Percentiles rank a stretch among this genome's conserved stretches.
phyloP scores from a whole-genome alignment of 1,140 invertebrate species.

The Pectinophora gossypiella region DNA sequence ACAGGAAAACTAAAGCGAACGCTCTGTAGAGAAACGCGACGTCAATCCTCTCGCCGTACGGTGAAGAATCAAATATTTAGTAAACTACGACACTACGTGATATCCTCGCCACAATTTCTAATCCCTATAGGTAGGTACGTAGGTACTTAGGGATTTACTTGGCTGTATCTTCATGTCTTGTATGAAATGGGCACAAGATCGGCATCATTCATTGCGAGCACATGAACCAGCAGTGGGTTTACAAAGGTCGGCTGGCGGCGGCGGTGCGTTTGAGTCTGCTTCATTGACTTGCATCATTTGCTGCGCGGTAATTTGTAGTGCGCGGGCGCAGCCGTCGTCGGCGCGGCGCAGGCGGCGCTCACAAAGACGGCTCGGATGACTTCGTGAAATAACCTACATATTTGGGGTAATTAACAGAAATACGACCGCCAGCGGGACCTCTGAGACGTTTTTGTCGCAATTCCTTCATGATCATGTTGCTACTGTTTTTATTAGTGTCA shows the following conservation, averaged over 20 bases:
- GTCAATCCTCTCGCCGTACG: too few relatives aligned
- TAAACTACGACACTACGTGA: too few relatives aligned
- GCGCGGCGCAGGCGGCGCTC: background rate
- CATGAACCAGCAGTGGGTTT: too few relatives aligned
- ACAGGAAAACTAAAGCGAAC: too few relatives aligned
- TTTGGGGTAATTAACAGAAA: slow-evolving; percentile 48
- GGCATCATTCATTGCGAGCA: too few relatives aligned
- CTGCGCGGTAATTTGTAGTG: slow-evolving; percentile 26
- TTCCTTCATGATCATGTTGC: background rate
- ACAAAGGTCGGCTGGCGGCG: slow-evolving; percentile 5
- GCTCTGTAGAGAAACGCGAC: too few relatives aligned
- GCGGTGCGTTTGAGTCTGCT: slow-evolving; percentile 23
- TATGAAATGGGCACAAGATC: too few relatives aligned
- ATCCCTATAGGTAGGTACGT: too few relatives aligned
- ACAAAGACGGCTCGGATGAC: background rate
- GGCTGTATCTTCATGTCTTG: too few relatives aligned
- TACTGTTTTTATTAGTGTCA: slow-evolving; percentile 15
- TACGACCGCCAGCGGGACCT: slow-evolving; percentile 17
- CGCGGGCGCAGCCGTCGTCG: slow-evolving; percentile 13
- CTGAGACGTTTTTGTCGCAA: slow-evolving; percentile 16
- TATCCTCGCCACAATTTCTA: too few relatives aligned
- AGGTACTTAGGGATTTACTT: too few relatives aligned
- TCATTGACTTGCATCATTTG: slow-evolving; percentile 26
- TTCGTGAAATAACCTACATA: slow-evolving; percentile 25
- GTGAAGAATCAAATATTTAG: too few relatives aligned